Percentiles rank a stretch among this genome's conserved stretches.
Evolutionary conservation across 2,113 vertebrate genomes (phyloP).

Genomic region (Isurus oxyrinchus): DNA sequence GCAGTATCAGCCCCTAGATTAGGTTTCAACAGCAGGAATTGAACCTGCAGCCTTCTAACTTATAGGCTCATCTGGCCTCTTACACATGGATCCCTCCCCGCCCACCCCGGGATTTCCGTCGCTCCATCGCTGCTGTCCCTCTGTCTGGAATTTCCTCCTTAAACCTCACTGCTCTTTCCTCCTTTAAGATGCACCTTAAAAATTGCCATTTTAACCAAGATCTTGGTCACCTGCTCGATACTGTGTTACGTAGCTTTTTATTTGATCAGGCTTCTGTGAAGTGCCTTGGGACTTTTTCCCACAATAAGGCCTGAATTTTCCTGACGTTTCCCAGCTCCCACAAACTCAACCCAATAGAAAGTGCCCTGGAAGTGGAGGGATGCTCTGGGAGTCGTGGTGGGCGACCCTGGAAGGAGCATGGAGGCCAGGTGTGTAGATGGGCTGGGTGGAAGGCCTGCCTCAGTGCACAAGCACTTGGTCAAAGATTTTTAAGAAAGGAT

Average conservation of each 20-base stretch:
- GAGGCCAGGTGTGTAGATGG: no score
- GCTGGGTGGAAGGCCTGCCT: no score
- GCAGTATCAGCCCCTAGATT: not conserved
- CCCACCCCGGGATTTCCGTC: not conserved
- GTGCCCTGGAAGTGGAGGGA: no score
- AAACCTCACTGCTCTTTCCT: not conserved
- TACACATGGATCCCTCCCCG: not conserved
- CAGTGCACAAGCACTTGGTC: no score
- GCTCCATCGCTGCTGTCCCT: not conserved
- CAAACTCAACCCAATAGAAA: no score
- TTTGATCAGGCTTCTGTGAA: not conserved
- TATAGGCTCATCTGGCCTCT: not conserved
- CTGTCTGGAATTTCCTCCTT: not conserved
- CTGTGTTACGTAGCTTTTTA: no score
- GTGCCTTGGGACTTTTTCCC: not conserved
- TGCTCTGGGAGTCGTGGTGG: no score
- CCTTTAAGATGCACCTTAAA: not conserved
- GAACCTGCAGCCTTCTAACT: not conserved
- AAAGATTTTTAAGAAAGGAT: no score
- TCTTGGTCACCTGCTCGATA: not conserved
- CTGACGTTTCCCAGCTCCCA: no score
- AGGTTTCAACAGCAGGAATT: not conserved
- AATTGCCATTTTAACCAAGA: not conserved
- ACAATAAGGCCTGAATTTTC: no score
- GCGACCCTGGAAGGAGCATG: no score